Evolutionary conservation across 37 sponge, comb jelly and placozoan genomes (phyloP), one percentile per base, ranked within the genome.

Genomic region (Geodia barretti): DNA sequence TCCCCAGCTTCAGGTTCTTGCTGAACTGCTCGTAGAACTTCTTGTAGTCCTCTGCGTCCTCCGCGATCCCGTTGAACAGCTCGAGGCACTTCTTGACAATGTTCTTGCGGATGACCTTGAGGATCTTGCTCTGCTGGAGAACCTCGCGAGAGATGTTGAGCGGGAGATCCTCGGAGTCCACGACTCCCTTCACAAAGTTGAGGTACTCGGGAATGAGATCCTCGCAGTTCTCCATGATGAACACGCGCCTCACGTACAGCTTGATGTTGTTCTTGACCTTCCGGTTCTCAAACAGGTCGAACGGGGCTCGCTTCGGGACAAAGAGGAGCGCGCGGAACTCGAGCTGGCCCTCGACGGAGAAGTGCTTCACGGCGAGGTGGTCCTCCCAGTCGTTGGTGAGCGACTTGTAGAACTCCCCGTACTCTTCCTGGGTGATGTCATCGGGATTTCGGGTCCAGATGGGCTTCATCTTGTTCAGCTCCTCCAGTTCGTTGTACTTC

Each of bases 171-270:
- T 98, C 99, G 25, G 92, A 91, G 72, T 98, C 99, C 0, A 98
- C 97, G 2, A 98, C 95, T 43, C 99, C 99, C 83, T 92, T 96
- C 67, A 96, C 76, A 81, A 98, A 98, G 79, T 98, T 98, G 74
- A 98, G 93, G 86, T 94, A 98, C 78, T 98, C 99, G 26, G 99
- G 99, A 60, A 98, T 98, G 63, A 98, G 86, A 32, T 98, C 99
- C 60, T 98, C 99, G 68, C 96, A 96, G 72, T 98, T 98, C 68
- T 98, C 99, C 99, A 98, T 98, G 89, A 98, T 98, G 91, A 98
- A 98, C 42, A 98, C 99, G 30, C 99, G 92, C 8, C 99, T 68
- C 42, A 98, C 99, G 74, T 98, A 98, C 83, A 98, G 86, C 83
- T 98, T 98, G 88, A 98, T 96, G 93, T 94, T 96, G 84, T 98